These are phyloP conservation scores for Melanchra persicariae DNA, from an alignment of 2,888 invertebrate genomes.

Conservation along the genomic window DNA sequence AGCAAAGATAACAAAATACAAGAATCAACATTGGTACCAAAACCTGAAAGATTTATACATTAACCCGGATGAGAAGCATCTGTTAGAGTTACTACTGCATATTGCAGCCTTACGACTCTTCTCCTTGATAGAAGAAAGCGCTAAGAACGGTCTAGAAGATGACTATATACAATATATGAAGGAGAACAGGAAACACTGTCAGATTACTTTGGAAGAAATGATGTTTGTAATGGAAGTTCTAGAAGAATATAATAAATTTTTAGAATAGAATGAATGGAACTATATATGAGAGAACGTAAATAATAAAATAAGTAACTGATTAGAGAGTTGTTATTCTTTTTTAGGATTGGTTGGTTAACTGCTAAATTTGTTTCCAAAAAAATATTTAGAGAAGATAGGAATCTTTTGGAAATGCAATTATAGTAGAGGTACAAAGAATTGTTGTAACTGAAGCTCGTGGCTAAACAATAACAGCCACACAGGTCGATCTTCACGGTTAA, in stretches of 20 bases:
- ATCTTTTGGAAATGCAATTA: too few relatives aligned
- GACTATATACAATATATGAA: constrained; percentile 69
- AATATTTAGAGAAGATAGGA: too few relatives aligned
- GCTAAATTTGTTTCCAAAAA: too few relatives aligned
- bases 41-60: constrained; percentile 78
- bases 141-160: constrained; percentile 68
- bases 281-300: not conserved
- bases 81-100: constrained; percentile 77
- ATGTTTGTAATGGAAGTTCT: constrained; percentile 73
- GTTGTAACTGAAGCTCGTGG: too few relatives aligned
- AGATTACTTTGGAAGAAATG: constrained; percentile 71
- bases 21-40: constrained; percentile 76
- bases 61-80: constrained; percentile 61
- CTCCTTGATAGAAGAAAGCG: constrained; percentile 74
- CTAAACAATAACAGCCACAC: too few relatives aligned
- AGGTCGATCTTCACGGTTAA: too few relatives aligned
- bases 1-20: constrained; percentile 74
- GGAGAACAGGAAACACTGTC: constrained; percentile 66
- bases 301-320: not conserved
- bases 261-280: constrained; percentile 21
- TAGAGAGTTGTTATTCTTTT: too few relatives aligned
- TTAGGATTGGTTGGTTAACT: too few relatives aligned
- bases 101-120: constrained; percentile 73
- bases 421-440: too few relatives aligned
- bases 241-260: constrained; percentile 65